phyloP scores from a whole-genome alignment of 2,113 vertebrate genomes.

The Thalassarche chlororhynchos region DNA sequence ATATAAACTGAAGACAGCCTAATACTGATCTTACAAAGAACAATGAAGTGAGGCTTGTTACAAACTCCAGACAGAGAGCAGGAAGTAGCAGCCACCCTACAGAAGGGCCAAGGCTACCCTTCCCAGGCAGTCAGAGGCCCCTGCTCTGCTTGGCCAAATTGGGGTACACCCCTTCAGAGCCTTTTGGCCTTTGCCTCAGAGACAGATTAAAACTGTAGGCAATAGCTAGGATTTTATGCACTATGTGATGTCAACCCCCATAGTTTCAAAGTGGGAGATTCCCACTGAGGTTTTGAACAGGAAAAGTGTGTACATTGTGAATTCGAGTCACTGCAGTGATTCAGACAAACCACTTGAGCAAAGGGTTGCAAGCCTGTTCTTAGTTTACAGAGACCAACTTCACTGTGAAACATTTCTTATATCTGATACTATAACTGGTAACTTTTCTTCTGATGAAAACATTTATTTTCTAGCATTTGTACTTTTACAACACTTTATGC shows the following conservation, averaged over 20 bases:
- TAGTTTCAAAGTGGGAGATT: neutral
- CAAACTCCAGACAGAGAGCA: accelerated
- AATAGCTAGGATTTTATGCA: neutral
- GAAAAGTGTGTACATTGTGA: neutral
- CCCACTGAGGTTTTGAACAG: neutral
- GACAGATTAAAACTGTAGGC: neutral
- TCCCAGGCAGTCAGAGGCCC: neutral
- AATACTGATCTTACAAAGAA: neutral
- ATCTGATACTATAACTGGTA: neutral
- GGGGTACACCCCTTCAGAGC: neutral
- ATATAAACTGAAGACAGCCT: neutral
- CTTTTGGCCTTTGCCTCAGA: neutral
- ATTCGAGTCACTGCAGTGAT: neutral
- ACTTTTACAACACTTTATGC: neutral
- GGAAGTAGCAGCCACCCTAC: neutral
- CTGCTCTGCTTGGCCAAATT: neutral
- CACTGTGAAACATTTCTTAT: neutral
- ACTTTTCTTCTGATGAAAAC: neutral
- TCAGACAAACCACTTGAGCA: neutral
- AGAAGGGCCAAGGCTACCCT: neutral
- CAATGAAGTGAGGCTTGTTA: neutral
- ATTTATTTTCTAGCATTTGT: neutral
- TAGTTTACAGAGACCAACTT: accelerated
- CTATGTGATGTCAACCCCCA: neutral
- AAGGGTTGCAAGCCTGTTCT: neutral